Evolutionary conservation across 2,888 invertebrate genomes (phyloP).

Genomic region (Cantharis lateralis): DNA sequence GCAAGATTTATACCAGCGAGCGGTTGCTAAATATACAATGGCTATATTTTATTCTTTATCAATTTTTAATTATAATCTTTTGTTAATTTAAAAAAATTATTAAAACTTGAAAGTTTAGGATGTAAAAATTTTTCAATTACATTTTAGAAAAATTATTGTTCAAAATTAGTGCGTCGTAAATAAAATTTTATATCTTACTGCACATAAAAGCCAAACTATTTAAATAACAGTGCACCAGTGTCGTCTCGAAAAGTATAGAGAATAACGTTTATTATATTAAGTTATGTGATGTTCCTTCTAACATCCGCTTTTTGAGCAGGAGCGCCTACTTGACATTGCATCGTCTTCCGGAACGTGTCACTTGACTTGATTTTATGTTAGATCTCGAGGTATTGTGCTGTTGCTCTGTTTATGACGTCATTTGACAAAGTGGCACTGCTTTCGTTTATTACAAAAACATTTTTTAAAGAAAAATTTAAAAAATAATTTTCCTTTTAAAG

Average conservation of each 20-base stretch:
- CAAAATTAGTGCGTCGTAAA: background rate
- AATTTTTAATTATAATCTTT: background rate
- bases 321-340: slow-evolving; percentile 18
- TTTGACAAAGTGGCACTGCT: slow-evolving; percentile 23
- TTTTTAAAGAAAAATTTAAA: slow-evolving; percentile 7
- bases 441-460: slow-evolving; percentile 2
- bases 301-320: slow-evolving; percentile 19
- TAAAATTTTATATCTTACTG: background rate
- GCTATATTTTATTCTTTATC: background rate
- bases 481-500: background rate
- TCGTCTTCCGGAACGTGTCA: slow-evolving; percentile 29
- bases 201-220: background rate
- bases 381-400: slow-evolving; percentile 30
- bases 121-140: background rate
- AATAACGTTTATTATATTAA: slow-evolving; percentile 1
- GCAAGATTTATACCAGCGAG: background rate
- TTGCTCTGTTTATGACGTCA: slow-evolving; percentile 32
- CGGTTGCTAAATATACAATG: background rate
- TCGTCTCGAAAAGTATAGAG: background rate
- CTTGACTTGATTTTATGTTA: slow-evolving; percentile 33
- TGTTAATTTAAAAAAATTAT: background rate
- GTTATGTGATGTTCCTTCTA: slow-evolving; percentile 6
- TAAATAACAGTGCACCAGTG: background rate
- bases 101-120: background rate
- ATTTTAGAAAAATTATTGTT: background rate